phyloP scores from a whole-genome alignment of 1,140 invertebrate species.

The Caenorhabditis briggsae region DNA sequence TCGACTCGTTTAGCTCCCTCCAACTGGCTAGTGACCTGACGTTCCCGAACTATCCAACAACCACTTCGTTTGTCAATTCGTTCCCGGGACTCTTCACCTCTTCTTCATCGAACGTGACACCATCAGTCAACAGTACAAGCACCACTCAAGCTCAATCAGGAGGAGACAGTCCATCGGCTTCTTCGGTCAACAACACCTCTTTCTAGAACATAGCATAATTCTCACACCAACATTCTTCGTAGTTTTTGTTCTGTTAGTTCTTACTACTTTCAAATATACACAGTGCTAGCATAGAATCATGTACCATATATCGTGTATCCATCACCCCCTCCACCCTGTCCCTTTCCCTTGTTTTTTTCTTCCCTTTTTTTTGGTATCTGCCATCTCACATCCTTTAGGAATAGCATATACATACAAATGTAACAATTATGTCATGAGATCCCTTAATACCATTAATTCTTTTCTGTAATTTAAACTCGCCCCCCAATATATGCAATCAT shows the following conservation, averaged over 20 bases:
- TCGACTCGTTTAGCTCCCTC: conserved; percentile 31
- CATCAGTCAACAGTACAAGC: not conserved
- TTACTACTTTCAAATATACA: not conserved
- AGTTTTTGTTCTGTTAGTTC: conserved; percentile 46
- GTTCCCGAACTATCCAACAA: conserved; percentile 38
- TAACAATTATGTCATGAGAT: conserved; percentile 40
- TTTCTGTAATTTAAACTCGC: conserved; percentile 47
- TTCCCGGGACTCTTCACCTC: conserved; percentile 38
- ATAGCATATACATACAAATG: conserved; percentile 13
- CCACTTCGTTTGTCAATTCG: conserved; percentile 39
- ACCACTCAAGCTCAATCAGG: not conserved
- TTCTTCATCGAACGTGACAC: not conserved
- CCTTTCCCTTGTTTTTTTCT: not conserved
- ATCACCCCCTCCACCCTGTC: not conserved
- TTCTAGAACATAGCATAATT: conserved; percentile 25
- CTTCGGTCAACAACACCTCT: conserved; percentile 43
- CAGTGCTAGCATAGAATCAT: conserved; percentile 33
- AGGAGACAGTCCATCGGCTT: not conserved
- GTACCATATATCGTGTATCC: conserved; percentile 18
- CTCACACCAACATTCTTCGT: not conserved
- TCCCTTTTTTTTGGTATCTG: not conserved
- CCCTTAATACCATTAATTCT: conserved; percentile 31
- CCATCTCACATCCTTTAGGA: conserved; percentile 6
- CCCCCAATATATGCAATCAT: not conserved
- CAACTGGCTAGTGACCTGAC: conserved; percentile 5